A percentile compares a stretch with the other conserved stretches of the same genome.
Evolutionary conservation across 2,113 vertebrate genomes (phyloP).

Genomic region (Labeo rohita): DNA sequence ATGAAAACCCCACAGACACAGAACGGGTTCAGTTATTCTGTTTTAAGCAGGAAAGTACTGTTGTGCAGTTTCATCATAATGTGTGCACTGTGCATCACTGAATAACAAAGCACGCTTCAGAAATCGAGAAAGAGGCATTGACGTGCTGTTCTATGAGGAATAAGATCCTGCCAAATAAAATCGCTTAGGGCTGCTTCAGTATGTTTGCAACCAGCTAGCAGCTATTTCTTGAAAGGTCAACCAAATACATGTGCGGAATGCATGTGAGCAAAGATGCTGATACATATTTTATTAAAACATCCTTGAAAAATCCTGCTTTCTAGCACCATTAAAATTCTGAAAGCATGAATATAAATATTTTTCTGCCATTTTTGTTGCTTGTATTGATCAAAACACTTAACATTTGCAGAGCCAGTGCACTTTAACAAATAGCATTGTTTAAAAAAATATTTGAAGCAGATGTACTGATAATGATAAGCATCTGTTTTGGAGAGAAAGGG

Average conservation of each 20-base stretch:
- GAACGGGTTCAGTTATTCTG: background rate
- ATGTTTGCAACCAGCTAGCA: conserved; percentile 33
- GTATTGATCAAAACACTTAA: background rate
- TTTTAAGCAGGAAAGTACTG: conserved; percentile 8
- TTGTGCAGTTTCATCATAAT: background rate
- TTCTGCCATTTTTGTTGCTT: background rate
- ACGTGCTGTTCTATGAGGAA: conserved; percentile 24
- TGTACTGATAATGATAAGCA: background rate
- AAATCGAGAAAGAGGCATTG: conserved; percentile 21
- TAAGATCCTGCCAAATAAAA: conserved; percentile 45
- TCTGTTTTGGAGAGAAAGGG: background rate
- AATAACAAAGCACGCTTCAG: conserved; percentile 10
- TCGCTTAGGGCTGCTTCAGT: conserved; percentile 31
- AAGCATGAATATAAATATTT: background rate
- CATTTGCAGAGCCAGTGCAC: background rate
- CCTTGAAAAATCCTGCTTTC: conserved; percentile 38
- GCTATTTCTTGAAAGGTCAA: conserved; percentile 56
- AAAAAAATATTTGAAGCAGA: background rate
- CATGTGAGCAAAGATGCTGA: conserved; percentile 35
- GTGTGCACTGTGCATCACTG: conserved; percentile 6
- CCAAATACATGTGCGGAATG: conserved; percentile 32
- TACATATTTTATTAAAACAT: conserved; percentile 31
- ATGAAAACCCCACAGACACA: background rate
- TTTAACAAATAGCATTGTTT: background rate
- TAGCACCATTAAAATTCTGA: background rate